phyloP scores from a whole-genome alignment of 2,888 invertebrate genomes.

The Lysandra coridon region DNA sequence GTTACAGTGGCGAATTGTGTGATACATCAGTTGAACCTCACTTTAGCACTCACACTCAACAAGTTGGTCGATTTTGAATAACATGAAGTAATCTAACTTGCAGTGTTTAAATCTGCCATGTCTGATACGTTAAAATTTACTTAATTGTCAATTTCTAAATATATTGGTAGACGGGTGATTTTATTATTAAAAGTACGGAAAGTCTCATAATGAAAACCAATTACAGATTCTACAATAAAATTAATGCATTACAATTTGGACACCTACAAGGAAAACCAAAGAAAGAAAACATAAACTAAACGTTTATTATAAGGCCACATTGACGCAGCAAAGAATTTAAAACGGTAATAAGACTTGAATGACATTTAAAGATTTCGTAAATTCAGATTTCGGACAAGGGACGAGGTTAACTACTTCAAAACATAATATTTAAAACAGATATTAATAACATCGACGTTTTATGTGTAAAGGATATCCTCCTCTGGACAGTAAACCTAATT shows the following conservation, averaged over 20 bases:
- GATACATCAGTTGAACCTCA: slow-evolving; percentile 31
- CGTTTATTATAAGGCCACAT: neutral
- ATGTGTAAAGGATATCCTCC: slow-evolving; percentile 17
- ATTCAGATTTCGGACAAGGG: neutral
- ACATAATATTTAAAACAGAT: neutral
- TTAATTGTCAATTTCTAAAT: too few species aligned
- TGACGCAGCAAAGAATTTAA: neutral
- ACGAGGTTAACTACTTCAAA: slow-evolving; percentile 27
- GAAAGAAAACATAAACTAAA: neutral
- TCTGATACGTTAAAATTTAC: too few species aligned
- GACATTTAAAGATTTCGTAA: slow-evolving; percentile 1
- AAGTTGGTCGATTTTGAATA: neutral
- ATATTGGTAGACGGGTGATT: too few species aligned
- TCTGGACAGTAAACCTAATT: neutral
- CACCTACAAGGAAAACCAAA: neutral
- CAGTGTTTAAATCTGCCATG: too few species aligned
- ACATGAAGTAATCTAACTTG: too few species aligned
- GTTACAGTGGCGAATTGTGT: slow-evolving; percentile 50
- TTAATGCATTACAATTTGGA: neutral
- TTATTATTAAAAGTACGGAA: too few species aligned
- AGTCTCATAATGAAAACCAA: too few species aligned
- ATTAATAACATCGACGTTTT: neutral
- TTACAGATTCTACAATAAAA: neutral
- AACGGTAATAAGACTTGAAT: neutral
- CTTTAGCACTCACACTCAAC: neutral